Conservation (phyloP, 2,797 vertebrate genomes). For the Anomalospiza imberbis region DNA sequence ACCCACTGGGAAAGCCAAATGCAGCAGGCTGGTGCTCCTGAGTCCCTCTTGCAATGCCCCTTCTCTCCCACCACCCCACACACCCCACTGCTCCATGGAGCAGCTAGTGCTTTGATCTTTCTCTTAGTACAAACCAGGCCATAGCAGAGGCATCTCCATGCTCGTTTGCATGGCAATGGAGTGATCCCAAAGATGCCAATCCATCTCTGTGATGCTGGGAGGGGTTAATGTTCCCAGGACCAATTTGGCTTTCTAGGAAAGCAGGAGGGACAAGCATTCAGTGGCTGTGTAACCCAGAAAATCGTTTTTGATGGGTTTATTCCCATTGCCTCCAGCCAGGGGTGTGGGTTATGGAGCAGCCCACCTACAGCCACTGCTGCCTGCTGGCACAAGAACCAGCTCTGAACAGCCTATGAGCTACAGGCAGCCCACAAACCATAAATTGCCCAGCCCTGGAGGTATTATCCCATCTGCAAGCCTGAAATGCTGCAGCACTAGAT, state of each 20-base stretch:
- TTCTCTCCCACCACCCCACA: neutral
- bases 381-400: neutral
- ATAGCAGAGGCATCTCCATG: neutral
- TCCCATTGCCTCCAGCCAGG: neutral
- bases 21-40: neutral
- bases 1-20: neutral
- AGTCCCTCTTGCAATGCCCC: neutral
- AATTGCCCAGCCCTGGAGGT: neutral
- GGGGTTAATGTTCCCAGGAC: neutral
- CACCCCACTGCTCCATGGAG: rapidly evolving
- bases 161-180: rapidly evolving
- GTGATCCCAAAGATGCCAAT: neutral
- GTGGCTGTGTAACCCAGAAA: neutral
- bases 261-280: neutral
- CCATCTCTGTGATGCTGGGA: neutral
- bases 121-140: neutral
- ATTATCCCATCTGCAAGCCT: neutral
- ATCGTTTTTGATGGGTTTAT: neutral
- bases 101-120: neutral
- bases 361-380: neutral
- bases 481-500: neutral
- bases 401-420: neutral
- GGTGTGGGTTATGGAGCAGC: neutral
- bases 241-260: neutral
- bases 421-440: neutral